Conservation (phyloP, 2,797 vertebrate genomes). For the Scomberomorus guttatus region DNA sequence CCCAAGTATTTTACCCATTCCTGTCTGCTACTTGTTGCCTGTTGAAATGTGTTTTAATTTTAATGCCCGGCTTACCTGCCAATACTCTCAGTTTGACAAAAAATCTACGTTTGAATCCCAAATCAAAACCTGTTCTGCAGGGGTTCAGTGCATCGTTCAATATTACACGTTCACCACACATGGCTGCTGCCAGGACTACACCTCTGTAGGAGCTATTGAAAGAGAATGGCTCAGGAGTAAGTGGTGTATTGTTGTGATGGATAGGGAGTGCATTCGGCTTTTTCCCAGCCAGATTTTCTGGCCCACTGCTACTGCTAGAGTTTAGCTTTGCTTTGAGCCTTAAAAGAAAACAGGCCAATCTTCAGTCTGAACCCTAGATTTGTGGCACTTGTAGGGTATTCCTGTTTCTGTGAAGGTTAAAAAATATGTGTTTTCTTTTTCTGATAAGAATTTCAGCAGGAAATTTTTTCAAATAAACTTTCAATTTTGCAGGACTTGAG, state of each 20-base stretch:
- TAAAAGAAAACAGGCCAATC: conserved; percentile 40
- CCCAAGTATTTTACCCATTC: conserved; percentile 3
- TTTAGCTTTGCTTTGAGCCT: conserved; percentile 45
- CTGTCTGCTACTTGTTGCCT: background rate
- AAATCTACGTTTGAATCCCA: background rate
- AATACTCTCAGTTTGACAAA: background rate
- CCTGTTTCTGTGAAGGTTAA: conserved; percentile 2
- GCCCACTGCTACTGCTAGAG: conserved; percentile 44
- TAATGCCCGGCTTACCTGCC: background rate
- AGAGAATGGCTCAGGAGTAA: conserved; percentile 42
- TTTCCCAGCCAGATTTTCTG: conserved; percentile 49
- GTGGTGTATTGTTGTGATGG: conserved; percentile 53
- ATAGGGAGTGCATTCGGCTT: conserved; percentile 47
- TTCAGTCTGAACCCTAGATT: conserved; percentile 20
- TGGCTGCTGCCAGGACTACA: conserved; percentile 24
- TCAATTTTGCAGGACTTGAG: background rate
- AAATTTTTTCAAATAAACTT: background rate
- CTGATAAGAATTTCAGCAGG: background rate
- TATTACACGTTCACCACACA: background rate
- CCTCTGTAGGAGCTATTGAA: conserved; percentile 32
- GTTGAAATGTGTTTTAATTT: background rate
- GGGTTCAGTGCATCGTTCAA: background rate
- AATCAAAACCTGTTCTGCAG: background rate
- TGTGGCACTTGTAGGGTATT: background rate
- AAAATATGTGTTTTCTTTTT: background rate